phyloP scores from a whole-genome alignment of 2,113 vertebrate genomes.

The Siniperca chuatsi region DNA sequence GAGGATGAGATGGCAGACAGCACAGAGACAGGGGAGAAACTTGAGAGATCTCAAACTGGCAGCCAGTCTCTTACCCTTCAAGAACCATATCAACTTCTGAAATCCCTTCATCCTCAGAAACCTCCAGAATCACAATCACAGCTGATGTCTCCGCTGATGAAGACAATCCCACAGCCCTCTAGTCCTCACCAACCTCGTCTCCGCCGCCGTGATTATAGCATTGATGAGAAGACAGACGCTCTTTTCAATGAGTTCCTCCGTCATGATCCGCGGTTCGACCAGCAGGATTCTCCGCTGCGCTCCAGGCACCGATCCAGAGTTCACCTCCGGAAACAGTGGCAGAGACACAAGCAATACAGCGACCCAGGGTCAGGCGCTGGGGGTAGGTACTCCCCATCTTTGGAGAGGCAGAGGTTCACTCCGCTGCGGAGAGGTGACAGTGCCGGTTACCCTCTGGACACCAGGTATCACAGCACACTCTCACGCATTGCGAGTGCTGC shows the following conservation, averaged over 20 bases:
- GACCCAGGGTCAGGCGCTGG: constrained; percentile 86
- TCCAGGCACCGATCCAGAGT: constrained; percentile 88
- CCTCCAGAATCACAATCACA: constrained; percentile 51
- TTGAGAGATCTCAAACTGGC: constrained; percentile 43
- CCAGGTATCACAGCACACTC: constrained; percentile 86
- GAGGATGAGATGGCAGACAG: constrained; percentile 80
- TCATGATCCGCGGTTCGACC: constrained; percentile 94
- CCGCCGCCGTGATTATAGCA: constrained; percentile 94
- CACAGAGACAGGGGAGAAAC: constrained; percentile 42
- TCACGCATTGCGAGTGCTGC: constrained; percentile 89
- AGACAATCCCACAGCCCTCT: constrained; percentile 46
- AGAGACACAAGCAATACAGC: constrained; percentile 95
- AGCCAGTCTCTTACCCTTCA: constrained; percentile 45
- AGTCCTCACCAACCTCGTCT: constrained; percentile 74
- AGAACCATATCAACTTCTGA: constrained; percentile 59
- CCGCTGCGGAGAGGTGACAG: constrained; percentile 89
- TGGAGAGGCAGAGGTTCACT: constrained; percentile 87
- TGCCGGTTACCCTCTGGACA: constrained; percentile 89
- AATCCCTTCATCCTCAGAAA: constrained; percentile 64
- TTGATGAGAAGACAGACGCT: constrained; percentile 96
- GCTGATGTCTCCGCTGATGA: constrained; percentile 53
- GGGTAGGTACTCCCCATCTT: constrained; percentile 83
- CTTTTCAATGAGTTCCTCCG: constrained; percentile 97
- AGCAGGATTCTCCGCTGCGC: constrained; percentile 86
- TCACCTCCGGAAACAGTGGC: constrained; percentile 95